These are phyloP conservation scores for Sebastes goodei DNA, from an alignment of 2,797 vertebrate genomes.

Conservation along the genomic window DNA sequence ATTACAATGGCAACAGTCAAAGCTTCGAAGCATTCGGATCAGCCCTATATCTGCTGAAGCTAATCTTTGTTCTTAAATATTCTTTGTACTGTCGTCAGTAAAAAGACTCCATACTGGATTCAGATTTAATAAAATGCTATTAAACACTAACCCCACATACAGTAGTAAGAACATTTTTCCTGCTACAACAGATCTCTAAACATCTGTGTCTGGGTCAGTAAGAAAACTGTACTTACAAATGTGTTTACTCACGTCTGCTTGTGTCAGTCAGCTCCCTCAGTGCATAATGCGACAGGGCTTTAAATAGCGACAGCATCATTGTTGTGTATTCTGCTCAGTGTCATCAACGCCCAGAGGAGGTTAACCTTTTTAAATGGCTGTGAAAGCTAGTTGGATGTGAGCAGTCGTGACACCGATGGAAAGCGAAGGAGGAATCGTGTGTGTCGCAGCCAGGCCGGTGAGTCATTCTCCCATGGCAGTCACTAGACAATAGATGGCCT, in stretches of 20 bases:
- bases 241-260: background rate
- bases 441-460: constrained; percentile 54
- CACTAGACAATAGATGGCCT: constrained; percentile 39
- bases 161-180: background rate
- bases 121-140: background rate
- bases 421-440: constrained; percentile 31
- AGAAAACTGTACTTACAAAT: background rate
- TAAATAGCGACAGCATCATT: constrained; percentile 37
- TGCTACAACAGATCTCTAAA: background rate
- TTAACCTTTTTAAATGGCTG: constrained; percentile 63
- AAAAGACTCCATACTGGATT: background rate
- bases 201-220: background rate
- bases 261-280: constrained; percentile 1
- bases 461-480: constrained; percentile 57
- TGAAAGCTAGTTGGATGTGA: constrained; percentile 54
- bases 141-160: background rate
- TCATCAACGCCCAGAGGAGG: constrained; percentile 40
- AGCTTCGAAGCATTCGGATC: no score
- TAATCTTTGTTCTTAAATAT: background rate
- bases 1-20: no score
- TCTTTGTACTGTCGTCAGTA: background rate
- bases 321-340: constrained; percentile 48
- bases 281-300: constrained; percentile 4
- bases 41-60: background rate
- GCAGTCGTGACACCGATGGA: constrained; percentile 50